These are phyloP conservation scores for Columbina picui DNA, from an alignment of 2,113 vertebrate species.

Conservation along the genomic window DNA sequence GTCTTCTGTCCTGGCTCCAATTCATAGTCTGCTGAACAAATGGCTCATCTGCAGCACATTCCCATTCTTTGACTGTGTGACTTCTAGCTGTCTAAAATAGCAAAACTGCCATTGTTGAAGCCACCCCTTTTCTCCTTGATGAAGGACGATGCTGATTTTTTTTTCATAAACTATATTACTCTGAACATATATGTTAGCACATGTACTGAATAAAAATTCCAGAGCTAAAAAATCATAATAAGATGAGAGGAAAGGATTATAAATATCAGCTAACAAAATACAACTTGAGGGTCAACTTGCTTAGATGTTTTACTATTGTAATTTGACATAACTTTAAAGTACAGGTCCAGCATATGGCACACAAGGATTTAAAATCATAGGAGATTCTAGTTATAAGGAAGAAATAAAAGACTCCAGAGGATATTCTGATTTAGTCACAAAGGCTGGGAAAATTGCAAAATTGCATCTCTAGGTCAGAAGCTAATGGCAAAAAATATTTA, in stretches of 20 bases:
- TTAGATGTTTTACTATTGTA: not conserved
- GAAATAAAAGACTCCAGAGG: not conserved
- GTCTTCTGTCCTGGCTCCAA: not conserved
- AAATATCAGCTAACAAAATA: not conserved
- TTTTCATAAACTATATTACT: not conserved
- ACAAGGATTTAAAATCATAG: not conserved
- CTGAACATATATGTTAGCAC: not conserved
- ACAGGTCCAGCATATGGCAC: not conserved
- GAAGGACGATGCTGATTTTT: not conserved
- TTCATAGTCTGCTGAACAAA: not conserved
- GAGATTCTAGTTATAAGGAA: not conserved
- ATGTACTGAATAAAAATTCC: not conserved
- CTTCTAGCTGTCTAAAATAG: not conserved
- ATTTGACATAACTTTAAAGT: not conserved
- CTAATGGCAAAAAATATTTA: not conserved
- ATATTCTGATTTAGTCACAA: not conserved
- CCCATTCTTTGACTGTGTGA: not conserved
- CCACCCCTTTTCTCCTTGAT: not conserved
- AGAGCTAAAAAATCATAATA: not conserved
- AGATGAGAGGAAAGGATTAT: not conserved
- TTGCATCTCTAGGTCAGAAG: not conserved
- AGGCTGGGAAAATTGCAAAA: not conserved
- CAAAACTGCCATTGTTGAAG: not conserved
- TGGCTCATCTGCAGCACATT: not conserved
- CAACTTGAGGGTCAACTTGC: not conserved